A percentile compares a stretch with the other conserved stretches of the same genome.
phyloP scores from a whole-genome alignment of 2,888 invertebrate species.

The Cosmia trapezina region DNA sequence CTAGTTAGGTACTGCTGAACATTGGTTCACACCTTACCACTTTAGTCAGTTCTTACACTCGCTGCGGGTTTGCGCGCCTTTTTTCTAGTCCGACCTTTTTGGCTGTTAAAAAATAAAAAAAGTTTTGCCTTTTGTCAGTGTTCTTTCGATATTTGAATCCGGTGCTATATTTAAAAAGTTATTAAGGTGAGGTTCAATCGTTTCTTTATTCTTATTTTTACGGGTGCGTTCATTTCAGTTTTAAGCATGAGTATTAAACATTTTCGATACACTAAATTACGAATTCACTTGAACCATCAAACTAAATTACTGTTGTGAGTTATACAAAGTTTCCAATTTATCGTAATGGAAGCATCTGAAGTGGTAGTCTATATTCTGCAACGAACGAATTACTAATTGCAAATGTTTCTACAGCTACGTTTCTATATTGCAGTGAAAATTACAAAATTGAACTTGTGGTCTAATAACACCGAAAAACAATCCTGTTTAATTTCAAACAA shows the following conservation, averaged over 20 bases:
- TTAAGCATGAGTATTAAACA: background rate
- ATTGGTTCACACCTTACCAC: slow-evolving; percentile 83
- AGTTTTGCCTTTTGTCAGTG: slow-evolving; percentile 33
- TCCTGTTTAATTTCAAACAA: slow-evolving; percentile 31
- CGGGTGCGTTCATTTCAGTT: slow-evolving; percentile 1
- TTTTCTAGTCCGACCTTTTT: slow-evolving; percentile 63
- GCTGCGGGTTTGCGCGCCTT: slow-evolving; percentile 79
- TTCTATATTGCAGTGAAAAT: slow-evolving; percentile 36
- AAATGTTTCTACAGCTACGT: slow-evolving; percentile 68
- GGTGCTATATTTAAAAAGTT: slow-evolving; percentile 19
- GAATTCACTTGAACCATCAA: slow-evolving; percentile 53
- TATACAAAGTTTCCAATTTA: slow-evolving; percentile 60
- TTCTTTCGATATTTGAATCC: slow-evolving; percentile 43
- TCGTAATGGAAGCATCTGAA: slow-evolving; percentile 71
- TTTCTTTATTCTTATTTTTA: slow-evolving; percentile 14
- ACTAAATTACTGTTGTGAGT: slow-evolving; percentile 59
- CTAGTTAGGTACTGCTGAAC: slow-evolving; percentile 66
- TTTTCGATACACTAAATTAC: slow-evolving; percentile 24
- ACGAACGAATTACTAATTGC: slow-evolving; percentile 74
- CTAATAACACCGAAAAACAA: slow-evolving; percentile 15
- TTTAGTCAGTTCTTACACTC: slow-evolving; percentile 79
- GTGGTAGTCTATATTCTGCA: slow-evolving; percentile 78
- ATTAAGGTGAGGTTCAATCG: slow-evolving; percentile 48
- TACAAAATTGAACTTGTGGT: slow-evolving; percentile 30
- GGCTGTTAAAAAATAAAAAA: slow-evolving; percentile 48